phyloP scores from a whole-genome alignment of 2,888 invertebrate species.

The Platycheirus rosarum region DNA sequence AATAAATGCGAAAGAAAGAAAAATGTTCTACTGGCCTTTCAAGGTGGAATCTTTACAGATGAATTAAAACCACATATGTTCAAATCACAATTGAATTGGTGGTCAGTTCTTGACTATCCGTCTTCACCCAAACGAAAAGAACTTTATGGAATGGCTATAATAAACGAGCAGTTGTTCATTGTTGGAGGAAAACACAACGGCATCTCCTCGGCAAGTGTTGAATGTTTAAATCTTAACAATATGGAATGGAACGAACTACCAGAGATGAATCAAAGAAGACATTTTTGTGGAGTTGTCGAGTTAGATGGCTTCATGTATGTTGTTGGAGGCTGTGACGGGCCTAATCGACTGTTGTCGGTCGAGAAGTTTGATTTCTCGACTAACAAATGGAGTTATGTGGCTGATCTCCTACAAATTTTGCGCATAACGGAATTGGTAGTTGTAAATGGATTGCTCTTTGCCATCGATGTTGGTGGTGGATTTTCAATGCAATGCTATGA shows the following conservation, averaged over 20 bases:
- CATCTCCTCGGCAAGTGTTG: not conserved
- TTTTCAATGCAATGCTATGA: slow-evolving; percentile 7
- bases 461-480: not conserved
- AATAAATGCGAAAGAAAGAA: not conserved
- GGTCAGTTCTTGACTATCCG: not conserved
- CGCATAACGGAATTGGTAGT: not conserved
- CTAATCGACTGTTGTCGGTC: not conserved
- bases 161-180: slow-evolving; percentile 10
- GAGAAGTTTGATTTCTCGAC: slow-evolving; percentile 8
- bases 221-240: not conserved
- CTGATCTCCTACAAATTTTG: not conserved
- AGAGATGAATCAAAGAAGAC: not conserved
- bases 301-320: slow-evolving; percentile 31
- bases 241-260: slow-evolving; percentile 18
- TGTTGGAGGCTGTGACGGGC: not conserved
- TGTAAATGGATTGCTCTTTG: not conserved
- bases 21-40: not conserved
- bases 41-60: not conserved
- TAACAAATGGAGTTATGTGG: slow-evolving; percentile 1
- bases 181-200: slow-evolving; percentile 4
- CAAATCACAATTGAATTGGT: slow-evolving; percentile 1
- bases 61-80: not conserved
- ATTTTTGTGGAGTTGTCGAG: slow-evolving; percentile 1
- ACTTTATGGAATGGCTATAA: not conserved
- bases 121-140: not conserved